A percentile compares a stretch with the other conserved stretches of the same genome.
These are phyloP conservation scores for Neolamprologus caudopunctatus DNA, from an alignment of 2,113 vertebrate genomes.

Conservation along the genomic window DNA sequence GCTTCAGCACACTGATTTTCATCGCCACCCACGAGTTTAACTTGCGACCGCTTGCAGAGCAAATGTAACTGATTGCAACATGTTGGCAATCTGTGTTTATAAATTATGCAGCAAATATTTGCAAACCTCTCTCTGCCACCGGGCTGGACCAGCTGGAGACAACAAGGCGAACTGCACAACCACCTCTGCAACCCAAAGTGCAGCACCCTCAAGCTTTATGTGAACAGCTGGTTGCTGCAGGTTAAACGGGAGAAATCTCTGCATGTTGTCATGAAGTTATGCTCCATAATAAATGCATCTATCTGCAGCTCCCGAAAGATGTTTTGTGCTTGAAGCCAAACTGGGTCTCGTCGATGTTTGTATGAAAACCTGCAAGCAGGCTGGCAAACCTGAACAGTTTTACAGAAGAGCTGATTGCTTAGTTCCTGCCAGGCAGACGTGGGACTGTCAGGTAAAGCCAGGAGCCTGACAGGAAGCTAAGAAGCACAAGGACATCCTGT, in stretches of 20 bases:
- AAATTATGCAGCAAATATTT: background rate
- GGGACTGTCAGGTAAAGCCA: background rate
- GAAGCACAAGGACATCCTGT: background rate
- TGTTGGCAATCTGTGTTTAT: background rate
- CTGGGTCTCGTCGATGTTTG: background rate
- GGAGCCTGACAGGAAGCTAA: background rate
- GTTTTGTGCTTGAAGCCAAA: background rate
- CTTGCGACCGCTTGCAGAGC: background rate
- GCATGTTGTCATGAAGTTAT: background rate
- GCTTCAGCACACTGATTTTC: background rate
- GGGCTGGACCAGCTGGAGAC: background rate
- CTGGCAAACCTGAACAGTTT: background rate
- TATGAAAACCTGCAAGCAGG: background rate
- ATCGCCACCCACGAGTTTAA: background rate
- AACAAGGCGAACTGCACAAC: background rate
- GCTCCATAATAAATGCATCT: background rate
- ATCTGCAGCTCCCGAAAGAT: background rate
- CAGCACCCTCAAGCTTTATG: background rate
- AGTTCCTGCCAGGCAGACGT: background rate
- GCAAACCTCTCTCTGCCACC: background rate
- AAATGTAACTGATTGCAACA: background rate
- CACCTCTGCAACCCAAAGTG: background rate
- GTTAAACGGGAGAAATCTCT: background rate
- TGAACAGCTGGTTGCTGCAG: background rate
- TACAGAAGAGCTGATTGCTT: background rate